Conservation (phyloP, 2,113 vertebrate species). For the Leucopsar rothschildi region DNA sequence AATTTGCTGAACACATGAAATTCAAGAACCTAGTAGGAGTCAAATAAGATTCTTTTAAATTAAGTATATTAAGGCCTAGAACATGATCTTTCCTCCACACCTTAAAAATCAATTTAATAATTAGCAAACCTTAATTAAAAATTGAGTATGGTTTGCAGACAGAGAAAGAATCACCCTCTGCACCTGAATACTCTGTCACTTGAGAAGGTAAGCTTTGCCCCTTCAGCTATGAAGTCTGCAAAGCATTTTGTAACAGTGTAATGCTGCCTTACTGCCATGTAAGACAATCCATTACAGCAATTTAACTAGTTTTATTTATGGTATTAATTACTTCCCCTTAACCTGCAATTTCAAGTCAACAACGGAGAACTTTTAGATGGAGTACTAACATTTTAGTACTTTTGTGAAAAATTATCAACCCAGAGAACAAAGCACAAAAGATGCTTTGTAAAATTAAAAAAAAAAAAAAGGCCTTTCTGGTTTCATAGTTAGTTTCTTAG, state of each 20-base stretch:
- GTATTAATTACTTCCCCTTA: not conserved
- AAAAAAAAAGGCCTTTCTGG: not conserved
- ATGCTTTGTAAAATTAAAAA: not conserved
- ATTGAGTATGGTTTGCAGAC: not conserved
- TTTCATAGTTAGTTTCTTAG: not conserved
- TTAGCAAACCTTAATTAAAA: not conserved
- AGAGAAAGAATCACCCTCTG: not conserved
- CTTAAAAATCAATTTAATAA: not conserved
- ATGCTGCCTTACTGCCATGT: not conserved
- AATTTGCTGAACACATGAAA: not conserved
- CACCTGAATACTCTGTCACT: not conserved
- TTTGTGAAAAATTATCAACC: not conserved
- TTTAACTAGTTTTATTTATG: not conserved
- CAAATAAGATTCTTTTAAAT: not conserved
- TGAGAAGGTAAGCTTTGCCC: not conserved
- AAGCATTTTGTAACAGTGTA: not conserved
- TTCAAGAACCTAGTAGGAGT: not conserved
- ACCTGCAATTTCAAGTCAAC: not conserved
- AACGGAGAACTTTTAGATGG: not conserved
- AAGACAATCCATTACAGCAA: not conserved
- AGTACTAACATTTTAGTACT: not conserved
- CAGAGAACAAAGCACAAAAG: not conserved
- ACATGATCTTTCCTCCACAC: not conserved
- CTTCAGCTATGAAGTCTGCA: not conserved
- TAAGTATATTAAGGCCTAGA: not conserved